These are phyloP conservation scores for Geophilus truncorum DNA, from an alignment of 2,888 invertebrate genomes.

Conservation along the genomic window DNA sequence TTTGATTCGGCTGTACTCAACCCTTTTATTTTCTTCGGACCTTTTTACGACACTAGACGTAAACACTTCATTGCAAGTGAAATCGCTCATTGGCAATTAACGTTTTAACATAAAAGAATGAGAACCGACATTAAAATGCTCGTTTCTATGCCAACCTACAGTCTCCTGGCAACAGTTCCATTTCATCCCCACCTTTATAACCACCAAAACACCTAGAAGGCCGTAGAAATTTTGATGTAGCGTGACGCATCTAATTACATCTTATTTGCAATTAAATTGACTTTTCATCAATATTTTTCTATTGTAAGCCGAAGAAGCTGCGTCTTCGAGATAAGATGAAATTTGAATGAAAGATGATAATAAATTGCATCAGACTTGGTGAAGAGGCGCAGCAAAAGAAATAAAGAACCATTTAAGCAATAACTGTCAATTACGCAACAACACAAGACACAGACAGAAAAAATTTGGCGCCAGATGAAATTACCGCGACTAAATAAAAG, in stretches of 20 bases:
- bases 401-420: constrained; percentile 6
- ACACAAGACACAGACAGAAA: background rate
- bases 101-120: background rate
- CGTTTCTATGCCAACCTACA: background rate
- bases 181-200: background rate
- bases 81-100: constrained; percentile 10
- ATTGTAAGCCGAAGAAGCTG: background rate
- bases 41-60: background rate
- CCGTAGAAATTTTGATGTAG: background rate
- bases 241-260: background rate
- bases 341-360: constrained; percentile 2
- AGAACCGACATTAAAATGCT: background rate
- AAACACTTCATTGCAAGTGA: background rate
- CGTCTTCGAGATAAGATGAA: background rate
- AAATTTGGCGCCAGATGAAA: background rate
- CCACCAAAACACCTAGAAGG: background rate
- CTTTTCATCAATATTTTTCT: background rate
- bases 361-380: background rate
- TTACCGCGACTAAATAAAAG: constrained; percentile 1
- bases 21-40: background rate
- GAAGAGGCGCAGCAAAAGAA: background rate
- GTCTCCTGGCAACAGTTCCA: background rate
- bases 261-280: constrained; percentile 22
- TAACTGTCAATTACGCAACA: constrained; percentile 23
- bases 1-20: background rate